Conservation (phyloP, 2,888 invertebrate genomes). For the Ptilodon capucinus region DNA sequence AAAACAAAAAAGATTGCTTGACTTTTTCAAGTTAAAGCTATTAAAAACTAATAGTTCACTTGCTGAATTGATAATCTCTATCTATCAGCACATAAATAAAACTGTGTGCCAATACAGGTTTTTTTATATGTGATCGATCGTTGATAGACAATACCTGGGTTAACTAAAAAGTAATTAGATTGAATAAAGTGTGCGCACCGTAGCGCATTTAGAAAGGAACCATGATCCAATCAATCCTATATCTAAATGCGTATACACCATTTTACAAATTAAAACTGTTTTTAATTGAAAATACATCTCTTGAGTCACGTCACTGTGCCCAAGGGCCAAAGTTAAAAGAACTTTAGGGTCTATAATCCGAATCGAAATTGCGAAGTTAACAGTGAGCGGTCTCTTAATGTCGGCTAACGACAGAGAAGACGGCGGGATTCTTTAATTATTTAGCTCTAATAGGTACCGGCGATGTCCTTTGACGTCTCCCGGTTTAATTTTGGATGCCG, state of each 20-base stretch:
- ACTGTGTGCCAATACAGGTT: too few species aligned
- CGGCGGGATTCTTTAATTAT: slow-evolving; percentile 81
- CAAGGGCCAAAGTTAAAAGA: slow-evolving; percentile 44
- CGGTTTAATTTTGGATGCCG: slow-evolving; percentile 79
- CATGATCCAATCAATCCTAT: too few species aligned
- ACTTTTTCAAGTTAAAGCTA: too few species aligned
- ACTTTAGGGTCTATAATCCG: slow-evolving; percentile 48
- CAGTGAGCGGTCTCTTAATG: slow-evolving; percentile 67
- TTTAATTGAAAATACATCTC: slow-evolving; percentile 32
- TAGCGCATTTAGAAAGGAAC: too few species aligned
- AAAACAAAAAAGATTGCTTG: too few species aligned
- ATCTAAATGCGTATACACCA: neutral
- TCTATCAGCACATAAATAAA: too few species aligned
- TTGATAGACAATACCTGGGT: too few species aligned
- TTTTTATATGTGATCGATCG: too few species aligned
- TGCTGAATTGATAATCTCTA: too few species aligned
- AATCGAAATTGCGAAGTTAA: slow-evolving; percentile 72
- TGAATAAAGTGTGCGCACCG: too few species aligned
- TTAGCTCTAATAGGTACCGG: slow-evolving; percentile 78
- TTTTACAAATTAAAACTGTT: slow-evolving; percentile 2
- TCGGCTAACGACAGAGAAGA: slow-evolving; percentile 73
- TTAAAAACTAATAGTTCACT: too few species aligned
- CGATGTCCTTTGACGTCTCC: slow-evolving; percentile 79
- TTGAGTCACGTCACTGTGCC: slow-evolving; percentile 27
- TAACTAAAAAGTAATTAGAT: too few species aligned